Base-by-base conservation (phyloP, 2,113 vertebrate genomes). In the Petroica traversi region DNA sequence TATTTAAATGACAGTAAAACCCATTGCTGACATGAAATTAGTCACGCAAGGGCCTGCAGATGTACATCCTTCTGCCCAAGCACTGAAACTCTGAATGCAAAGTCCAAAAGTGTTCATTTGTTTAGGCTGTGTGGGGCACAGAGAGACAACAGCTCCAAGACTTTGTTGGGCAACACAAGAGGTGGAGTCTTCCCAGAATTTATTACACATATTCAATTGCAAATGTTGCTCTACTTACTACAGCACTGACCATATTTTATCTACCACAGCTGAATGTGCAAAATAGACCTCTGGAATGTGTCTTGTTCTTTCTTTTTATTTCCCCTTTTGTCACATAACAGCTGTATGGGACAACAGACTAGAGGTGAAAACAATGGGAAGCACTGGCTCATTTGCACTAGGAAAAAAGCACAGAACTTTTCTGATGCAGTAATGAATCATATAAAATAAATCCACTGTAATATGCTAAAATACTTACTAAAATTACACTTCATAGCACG, bases 1-100 rank as follows among this genome's bases (percentile, higher is more conserved):
- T 96, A 95, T 97, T 97, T 97, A 97, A 98, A 98, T 88, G 88
- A 95, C 93, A 97, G 92, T 96, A 98, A 98, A 97, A 96, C 91
- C 81, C 72, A 34, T 88, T 95, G 82, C 95, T 97, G 95, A 97
- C 88, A 93, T 85, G 79, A 96, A 98, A 98, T 97, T 95, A 98
- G 97, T 97, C 97, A 97, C 96, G 95, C 96, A 89, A 96, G 73
- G 83, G 89, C 73, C 90, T 94, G 90, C 94, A 97, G 93, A 97
- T 94, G 95, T 58, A 95, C 58, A 90, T 29, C 95, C 93, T 96
- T 97, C 94, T 97, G 97, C 92, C 93, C 81, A 88, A 75, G 38
- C 67, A 52, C 62, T 49, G 49, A 28, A 92, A 96, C 81, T 91
- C 58, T 71, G 51, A 31, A 45, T 73, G 73, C 40, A 63, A 94